Percentiles rank a stretch among this genome's conserved stretches.
Evolutionary conservation across 2,888 invertebrate species (phyloP).

Genomic region (Stenotaenia linearis): DNA sequence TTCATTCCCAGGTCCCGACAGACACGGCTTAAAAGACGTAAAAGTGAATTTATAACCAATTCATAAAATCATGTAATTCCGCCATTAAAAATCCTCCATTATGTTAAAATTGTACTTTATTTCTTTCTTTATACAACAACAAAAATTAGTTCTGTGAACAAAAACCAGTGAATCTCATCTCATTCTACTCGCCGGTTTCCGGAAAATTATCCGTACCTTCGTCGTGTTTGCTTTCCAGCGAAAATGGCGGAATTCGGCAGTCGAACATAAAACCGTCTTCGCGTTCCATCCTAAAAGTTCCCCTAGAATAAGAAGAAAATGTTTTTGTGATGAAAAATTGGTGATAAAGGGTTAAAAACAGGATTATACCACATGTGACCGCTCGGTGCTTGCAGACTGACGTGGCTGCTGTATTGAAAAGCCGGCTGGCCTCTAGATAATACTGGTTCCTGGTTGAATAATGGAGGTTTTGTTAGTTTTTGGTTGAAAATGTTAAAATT

Average conservation of each 20-base stretch:
- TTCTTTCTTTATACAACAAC: not conserved
- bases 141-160: not conserved
- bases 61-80: not conserved
- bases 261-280: constrained; percentile 96
- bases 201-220: constrained; percentile 44
- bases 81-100: not conserved
- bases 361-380: constrained; percentile 90
- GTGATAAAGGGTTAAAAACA: not conserved
- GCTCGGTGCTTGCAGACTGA: constrained; percentile 91
- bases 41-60: not conserved
- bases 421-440: constrained; percentile 81
- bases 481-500: no score
- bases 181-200: constrained; percentile 12
- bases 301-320: constrained; percentile 56
- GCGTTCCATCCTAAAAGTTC: constrained; percentile 93
- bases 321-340: not conserved
- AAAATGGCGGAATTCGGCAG: constrained; percentile 95
- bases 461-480: no score
- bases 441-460: constrained; percentile 90
- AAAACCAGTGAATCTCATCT: not conserved
- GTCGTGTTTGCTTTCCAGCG: constrained; percentile 88
- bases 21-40: not conserved
- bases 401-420: constrained; percentile 97
- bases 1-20: not conserved
- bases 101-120: not conserved